Evolutionary conservation across 2,888 invertebrate species (phyloP).

Genomic region (Sarcophaga caerulescens): DNA sequence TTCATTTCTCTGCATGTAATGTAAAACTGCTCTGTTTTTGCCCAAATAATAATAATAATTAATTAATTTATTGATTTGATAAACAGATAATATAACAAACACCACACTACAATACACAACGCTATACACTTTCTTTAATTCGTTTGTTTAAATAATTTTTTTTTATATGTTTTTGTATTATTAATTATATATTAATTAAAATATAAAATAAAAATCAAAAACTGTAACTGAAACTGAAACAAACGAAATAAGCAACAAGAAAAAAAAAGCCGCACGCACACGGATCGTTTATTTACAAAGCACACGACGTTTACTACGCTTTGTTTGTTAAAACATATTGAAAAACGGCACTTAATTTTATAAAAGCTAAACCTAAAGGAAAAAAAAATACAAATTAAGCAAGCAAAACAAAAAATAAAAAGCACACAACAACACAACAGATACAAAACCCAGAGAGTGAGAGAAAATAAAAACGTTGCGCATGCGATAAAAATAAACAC

Average conservation of each 20-base stretch:
- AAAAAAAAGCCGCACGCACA: conserved; percentile 48
- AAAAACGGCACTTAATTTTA: conserved; percentile 51
- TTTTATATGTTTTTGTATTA: neutral
- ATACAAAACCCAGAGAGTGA: neutral
- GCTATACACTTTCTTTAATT: conserved; percentile 56
- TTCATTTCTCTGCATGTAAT: neutral
- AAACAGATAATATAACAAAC: conserved; percentile 28
- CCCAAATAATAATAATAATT: conserved; percentile 18
- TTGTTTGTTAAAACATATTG: conserved; percentile 49
- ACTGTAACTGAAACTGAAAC: neutral
- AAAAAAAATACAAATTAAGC: neutral
- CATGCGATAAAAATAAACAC: conserved; percentile 59
- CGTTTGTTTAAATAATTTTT: conserved; percentile 21
- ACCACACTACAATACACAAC: neutral
- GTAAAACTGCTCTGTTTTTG: conserved; percentile 28
- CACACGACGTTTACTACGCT: conserved; percentile 53
- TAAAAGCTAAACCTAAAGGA: conserved; percentile 43
- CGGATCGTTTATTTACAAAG: conserved; percentile 59
- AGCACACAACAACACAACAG: neutral
- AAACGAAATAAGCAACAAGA: conserved; percentile 4
- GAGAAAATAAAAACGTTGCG: conserved; percentile 45
- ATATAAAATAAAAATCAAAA: conserved; percentile 17
- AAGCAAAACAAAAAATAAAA: neutral
- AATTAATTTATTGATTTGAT: conserved; percentile 50
- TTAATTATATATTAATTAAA: neutral